Evolutionary conservation across 2,888 invertebrate genomes (phyloP), one percentile per base, ranked within the genome.

Genomic region (Drosophila anomalata): DNA sequence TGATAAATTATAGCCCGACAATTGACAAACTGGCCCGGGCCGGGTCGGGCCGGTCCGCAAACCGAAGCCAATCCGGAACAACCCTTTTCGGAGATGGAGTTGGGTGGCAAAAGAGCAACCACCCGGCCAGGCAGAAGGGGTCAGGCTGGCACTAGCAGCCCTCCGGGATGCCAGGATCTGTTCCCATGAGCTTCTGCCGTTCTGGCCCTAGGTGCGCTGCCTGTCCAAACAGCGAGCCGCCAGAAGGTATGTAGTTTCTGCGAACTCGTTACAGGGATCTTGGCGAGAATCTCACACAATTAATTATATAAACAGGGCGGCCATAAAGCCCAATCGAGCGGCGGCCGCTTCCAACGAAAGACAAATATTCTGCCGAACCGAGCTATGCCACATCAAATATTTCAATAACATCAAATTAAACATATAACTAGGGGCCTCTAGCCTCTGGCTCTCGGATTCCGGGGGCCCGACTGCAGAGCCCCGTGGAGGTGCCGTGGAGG

Each of bases 1-100:
- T 81, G 85, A 85, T 85, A 85, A 85, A 85, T 85, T 87, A 85
- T 77, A 62, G 77, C 73, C 63, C 74, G 73, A 84, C 81, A 84
- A 81, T 79, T 78, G 86, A 80, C 80, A 79, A 73, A 62, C 77
- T 74, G 70, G 58, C 77, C 61, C 60, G 8, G 56, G 61, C 36
- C 29, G 42, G 46, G 41, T 44, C 14, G 52, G 8, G 46, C 11
- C 11, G 1, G 11, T 0, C 33, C 12, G 20, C 3, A 54, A 53
- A 39, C 44, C 47, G 33, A 61, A 52, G 39, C 70, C 65, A 60
- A 75, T 73, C 59, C 66, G n/a, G 36, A 51, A 24, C 54, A 61
- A 77, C 85, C 85, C 79, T 76, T 79, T 73, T 9, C 4, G 20
- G 24, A 14, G 17, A 17, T 17, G 17, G 17, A 17, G 17, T 17